Evolutionary conservation across 2,797 vertebrate genomes (phyloP).

Genomic region (Crocodylus rhombifer): DNA sequence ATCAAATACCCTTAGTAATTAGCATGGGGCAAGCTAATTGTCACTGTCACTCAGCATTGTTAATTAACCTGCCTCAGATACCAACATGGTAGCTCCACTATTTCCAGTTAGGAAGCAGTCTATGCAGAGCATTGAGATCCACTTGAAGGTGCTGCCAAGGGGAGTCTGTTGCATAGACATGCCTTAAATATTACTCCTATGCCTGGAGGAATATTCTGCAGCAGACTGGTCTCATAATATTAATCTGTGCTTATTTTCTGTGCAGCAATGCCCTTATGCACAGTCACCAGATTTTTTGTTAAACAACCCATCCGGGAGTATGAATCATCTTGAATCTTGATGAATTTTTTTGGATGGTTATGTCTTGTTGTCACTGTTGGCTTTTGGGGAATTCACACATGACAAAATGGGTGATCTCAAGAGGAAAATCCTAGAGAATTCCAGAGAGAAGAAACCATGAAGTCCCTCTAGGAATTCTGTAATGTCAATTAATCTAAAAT

Average conservation of each 20-base stretch:
- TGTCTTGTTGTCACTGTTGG: not conserved
- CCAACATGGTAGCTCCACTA: too few species aligned
- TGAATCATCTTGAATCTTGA: not conserved
- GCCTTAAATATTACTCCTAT: too few species aligned
- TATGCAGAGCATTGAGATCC: too few species aligned
- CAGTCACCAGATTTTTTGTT: not conserved
- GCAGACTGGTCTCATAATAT: slow-evolving; percentile 23
- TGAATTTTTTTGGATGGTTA: not conserved
- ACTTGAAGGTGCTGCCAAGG: too few species aligned
- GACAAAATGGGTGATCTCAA: not conserved
- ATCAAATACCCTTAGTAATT: too few species aligned
- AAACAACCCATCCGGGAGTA: not conserved
- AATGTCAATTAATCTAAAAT: not conserved
- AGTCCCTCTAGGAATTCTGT: not conserved
- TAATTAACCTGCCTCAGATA: too few species aligned
- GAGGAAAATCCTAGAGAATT: not conserved
- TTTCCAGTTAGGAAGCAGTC: too few species aligned
- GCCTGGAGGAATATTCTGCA: not conserved
- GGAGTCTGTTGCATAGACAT: too few species aligned
- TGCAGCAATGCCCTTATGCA: not conserved
- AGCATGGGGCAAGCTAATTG: too few species aligned
- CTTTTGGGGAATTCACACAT: not conserved
- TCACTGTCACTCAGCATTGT: too few species aligned
- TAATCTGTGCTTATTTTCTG: slow-evolving; percentile 9
- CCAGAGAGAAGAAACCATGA: not conserved